Evolutionary conservation across 1,140 invertebrate species (phyloP), one percentile per base, ranked within the genome.

Genomic region (Oedothorax gibbosus): DNA sequence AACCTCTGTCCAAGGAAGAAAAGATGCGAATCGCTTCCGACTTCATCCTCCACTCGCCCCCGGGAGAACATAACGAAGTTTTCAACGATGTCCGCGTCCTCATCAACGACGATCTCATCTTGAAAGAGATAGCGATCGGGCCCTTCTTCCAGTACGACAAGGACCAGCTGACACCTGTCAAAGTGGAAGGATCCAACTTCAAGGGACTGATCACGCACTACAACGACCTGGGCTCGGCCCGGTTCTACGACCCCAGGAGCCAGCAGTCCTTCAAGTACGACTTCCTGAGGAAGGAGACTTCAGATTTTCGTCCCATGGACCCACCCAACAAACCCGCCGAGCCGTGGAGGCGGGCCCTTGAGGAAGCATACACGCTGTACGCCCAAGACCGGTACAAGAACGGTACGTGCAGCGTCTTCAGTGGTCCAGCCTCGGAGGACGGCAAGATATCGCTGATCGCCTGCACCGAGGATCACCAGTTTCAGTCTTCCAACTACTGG

Each of bases 21-120:
- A 60, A 87, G 86, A 53, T 87, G 11, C 35, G 68, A 80, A 87
- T 87, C 65, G 87, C 86, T 85, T 97, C 97, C 86, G 95, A 98
- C 93, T 99, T 99, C 92, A 97, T 99, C 90, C 91, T 98, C 35
- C 97, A 99, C 92, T 97, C 98, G 69, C 98, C 98, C 49, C 98
- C 98, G 78, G 98, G 98, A 87, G 98, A 99, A 93, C 99, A 99
- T 90, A 99, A 99, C 91, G 98, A 99, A 93, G 98, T 99, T 82
- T 99, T 99, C 90, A 99, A 99, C 92, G 93, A 99, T 93, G 97
- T 99, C 80, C 93, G 98, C 88, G 95, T 96, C 86, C 92, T 99
- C 68, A 91, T 99, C 72, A 97, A 98, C 91, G 98, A 99, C 92
- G 98, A 99, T 91, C 94, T 93, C 86, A 92, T 99, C 62, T 92